phyloP scores from a whole-genome alignment of 2,888 invertebrate species.

The Pyralis farinalis region DNA sequence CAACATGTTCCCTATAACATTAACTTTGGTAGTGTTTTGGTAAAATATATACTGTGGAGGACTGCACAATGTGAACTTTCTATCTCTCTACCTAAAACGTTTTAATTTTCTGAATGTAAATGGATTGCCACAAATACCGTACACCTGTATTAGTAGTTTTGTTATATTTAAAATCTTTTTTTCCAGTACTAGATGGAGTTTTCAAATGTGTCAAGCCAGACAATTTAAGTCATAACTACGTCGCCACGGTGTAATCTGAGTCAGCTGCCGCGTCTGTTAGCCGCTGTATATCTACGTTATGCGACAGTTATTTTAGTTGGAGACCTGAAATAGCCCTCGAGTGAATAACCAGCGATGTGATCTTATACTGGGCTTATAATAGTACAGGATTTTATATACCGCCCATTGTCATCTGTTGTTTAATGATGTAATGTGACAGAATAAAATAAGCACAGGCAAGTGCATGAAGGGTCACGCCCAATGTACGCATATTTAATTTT shows the following conservation, averaged over 20 bases:
- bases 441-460: too few species aligned
- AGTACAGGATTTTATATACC: background rate
- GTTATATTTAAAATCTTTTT: too few species aligned
- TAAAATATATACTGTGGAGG: too few species aligned
- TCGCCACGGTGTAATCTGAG: constrained; percentile 23
- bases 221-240: background rate
- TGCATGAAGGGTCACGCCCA: too few species aligned
- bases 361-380: constrained; percentile 14
- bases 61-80: too few species aligned
- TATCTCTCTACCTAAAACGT: too few species aligned
- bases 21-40: too few species aligned
- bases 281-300: constrained; percentile 60
- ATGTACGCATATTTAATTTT: too few species aligned
- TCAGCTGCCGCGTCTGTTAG: constrained; percentile 32
- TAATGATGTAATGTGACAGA: background rate
- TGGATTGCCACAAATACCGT: too few species aligned
- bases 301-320: constrained; percentile 67
- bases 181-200: background rate
- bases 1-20: too few species aligned
- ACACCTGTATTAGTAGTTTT: too few species aligned
- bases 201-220: background rate
- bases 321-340: constrained; percentile 51
- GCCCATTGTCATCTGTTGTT: background rate
- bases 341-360: constrained; percentile 54
- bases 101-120: too few species aligned